Conservation (phyloP, 2,113 vertebrate genomes). For the Syngnathoides biaculeatus region DNA sequence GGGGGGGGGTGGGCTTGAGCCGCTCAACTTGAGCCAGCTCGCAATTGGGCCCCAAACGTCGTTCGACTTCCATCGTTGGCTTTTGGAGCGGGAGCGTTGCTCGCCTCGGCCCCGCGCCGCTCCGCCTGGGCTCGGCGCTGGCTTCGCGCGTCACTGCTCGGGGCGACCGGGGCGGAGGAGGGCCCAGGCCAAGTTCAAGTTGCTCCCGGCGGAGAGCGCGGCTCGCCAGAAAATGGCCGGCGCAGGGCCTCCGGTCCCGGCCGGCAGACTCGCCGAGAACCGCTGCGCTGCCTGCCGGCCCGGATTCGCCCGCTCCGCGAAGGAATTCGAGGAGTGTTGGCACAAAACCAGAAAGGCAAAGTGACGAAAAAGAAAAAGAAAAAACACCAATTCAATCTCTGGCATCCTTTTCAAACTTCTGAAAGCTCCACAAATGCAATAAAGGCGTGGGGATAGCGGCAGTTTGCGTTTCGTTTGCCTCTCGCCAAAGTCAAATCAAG, state of each 20-base stretch:
- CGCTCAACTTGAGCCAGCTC: background rate
- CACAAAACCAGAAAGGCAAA: background rate
- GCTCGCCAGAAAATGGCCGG: constrained; percentile 87
- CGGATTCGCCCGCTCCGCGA: too few species aligned
- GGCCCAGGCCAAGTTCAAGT: constrained; percentile 72
- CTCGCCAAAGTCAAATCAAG: too few species aligned
- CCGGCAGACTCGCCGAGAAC: constrained; percentile 16
- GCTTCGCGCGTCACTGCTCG: background rate
- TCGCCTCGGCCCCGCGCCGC: too few species aligned
- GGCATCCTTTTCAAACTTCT: too few species aligned
- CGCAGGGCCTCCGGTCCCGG: constrained; percentile 70
- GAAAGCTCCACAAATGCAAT: too few species aligned
- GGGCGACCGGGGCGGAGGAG: constrained; percentile 28
- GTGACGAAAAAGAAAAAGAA: background rate
- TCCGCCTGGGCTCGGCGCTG: too few species aligned
- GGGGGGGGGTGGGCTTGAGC: accelerated
- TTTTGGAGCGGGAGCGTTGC: constrained; percentile 11
- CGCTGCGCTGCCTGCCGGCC: constrained; percentile 1
- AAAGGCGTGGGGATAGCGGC: too few species aligned
- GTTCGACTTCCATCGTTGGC: background rate
- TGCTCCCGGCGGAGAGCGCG: constrained; percentile 34
- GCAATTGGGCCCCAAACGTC: background rate
- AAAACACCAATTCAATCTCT: too few species aligned
- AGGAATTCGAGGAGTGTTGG: background rate
- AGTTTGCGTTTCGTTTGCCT: too few species aligned